Evolutionary conservation across 2,113 vertebrate species (phyloP).

Genomic region (Chionodraco myersi): DNA sequence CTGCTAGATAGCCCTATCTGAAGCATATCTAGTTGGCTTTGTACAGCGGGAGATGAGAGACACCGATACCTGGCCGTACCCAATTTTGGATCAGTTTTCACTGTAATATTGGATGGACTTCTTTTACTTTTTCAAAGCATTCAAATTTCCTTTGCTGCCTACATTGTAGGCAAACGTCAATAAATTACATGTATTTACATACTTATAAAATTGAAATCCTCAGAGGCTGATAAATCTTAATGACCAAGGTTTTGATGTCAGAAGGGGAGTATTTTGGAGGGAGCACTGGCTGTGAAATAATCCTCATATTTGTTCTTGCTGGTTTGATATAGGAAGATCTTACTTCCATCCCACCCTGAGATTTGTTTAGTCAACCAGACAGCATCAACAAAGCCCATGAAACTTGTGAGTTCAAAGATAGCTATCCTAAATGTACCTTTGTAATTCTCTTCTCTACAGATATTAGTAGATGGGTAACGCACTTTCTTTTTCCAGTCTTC

Average conservation of each 20-base stretch:
- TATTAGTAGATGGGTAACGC: slow-evolving; percentile 39
- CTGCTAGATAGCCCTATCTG: slow-evolving; percentile 65
- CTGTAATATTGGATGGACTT: slow-evolving; percentile 21
- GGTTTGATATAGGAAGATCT: slow-evolving; percentile 46
- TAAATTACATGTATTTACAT: slow-evolving; percentile 80
- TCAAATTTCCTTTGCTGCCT: slow-evolving; percentile 68
- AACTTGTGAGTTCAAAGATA: slow-evolving; percentile 37
- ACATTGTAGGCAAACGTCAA: slow-evolving; percentile 81
- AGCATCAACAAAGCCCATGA: slow-evolving; percentile 47
- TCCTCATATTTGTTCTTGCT: slow-evolving; percentile 40
- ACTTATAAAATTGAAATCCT: slow-evolving; percentile 66
- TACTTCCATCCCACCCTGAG: slow-evolving; percentile 77
- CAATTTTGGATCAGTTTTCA: slow-evolving; percentile 43
- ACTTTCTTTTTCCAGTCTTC: slow-evolving; percentile 59
- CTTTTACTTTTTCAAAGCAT: slow-evolving; percentile 59
- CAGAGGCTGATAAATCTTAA: slow-evolving; percentile 50
- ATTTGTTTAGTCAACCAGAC: slow-evolving; percentile 63
- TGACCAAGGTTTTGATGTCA: slow-evolving; percentile 31
- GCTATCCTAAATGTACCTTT: slow-evolving; percentile 23
- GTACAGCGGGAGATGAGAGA: slow-evolving; percentile 44
- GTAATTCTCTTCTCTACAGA: slow-evolving; percentile 5
- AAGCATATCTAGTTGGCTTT: slow-evolving; percentile 50
- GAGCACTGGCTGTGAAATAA: slow-evolving; percentile 29
- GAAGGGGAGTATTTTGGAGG: slow-evolving; percentile 27
- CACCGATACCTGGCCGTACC: slow-evolving; percentile 35